Base-by-base conservation (phyloP, 2,797 vertebrate genomes). In the Typhlichthys subterraneus region DNA sequence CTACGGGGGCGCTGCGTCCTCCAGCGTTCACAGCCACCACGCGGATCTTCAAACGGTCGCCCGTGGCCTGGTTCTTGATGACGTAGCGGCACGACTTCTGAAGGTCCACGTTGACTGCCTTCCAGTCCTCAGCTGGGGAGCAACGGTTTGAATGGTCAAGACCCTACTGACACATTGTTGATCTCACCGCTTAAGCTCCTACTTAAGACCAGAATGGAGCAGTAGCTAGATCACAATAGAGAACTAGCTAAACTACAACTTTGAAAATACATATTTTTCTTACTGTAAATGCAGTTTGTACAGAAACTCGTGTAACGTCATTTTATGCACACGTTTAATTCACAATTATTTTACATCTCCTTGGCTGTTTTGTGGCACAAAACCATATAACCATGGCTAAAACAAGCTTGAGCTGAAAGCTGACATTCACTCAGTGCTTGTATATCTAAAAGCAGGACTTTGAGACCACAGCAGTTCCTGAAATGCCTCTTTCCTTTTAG, bases 61-160 rank as follows among this genome's bases (percentile, higher is more conserved):
- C 96, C 0, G 94, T 92, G 65, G 82, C 65, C 67, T 93, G 94
- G 77, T 94, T 91, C 82, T 91, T 92, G 80, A 98, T 73, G 0
- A 91, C 72, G 69, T 89, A 97, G 55, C 95, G 96, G 42, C 89
- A 94, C 72, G 95, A 94, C 73, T 96, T 93, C 46, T 93, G 90
- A 51, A 93, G 91, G 1, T 94, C 94, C 66, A 92, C 53, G 0
- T 94, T 97, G 52, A 73, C 93, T 0, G 92, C 90, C 55, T 92
- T 92, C 97, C 97, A 99, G 51, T 97, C 94, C 0, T 91, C 82
- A 77, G 94, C 97, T 99, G 69, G 4, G 58, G 2, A 45, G 13
- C 10, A 58, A 17, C 17, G 56, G 45, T 1, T 53, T 0, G 59
- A 10, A 70, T 2, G 50, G 31, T 45, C 15, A 73, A 23, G 10